A percentile compares a stretch with the other conserved stretches of the same genome.
phyloP scores from a whole-genome alignment of 2,888 invertebrate genomes.

The Chymomyza fuscimana region DNA sequence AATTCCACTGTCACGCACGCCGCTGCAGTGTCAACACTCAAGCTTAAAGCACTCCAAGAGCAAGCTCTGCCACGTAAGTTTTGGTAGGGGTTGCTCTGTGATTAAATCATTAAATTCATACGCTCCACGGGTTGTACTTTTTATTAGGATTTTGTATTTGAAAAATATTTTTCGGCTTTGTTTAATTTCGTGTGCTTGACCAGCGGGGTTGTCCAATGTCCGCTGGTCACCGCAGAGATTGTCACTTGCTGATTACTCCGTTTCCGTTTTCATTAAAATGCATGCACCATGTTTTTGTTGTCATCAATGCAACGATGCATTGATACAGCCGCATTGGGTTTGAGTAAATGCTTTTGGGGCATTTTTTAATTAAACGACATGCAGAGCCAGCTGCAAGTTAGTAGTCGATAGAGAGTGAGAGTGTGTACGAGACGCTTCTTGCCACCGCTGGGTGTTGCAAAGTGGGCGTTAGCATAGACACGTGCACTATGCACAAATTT shows the following conservation, averaged over 20 bases:
- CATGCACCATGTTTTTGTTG: constrained; percentile 41
- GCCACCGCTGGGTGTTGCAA: constrained; percentile 25
- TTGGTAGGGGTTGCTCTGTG: constrained; percentile 34
- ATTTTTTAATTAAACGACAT: constrained; percentile 72
- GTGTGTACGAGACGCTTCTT: neutral
- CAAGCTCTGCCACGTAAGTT: neutral
- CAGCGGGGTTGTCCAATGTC: constrained; percentile 25
- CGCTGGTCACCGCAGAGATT: constrained; percentile 50
- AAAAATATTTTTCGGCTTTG: constrained; percentile 53
- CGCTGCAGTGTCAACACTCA: constrained; percentile 66
- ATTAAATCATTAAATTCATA: constrained; percentile 79
- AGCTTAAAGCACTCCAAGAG: neutral
- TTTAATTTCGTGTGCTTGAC: constrained; percentile 59
- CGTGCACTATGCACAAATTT: constrained; percentile 71
- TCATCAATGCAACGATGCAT: constrained; percentile 43
- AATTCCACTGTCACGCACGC: constrained; percentile 69
- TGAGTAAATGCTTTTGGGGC: constrained; percentile 74
- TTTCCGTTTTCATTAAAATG: constrained; percentile 72
- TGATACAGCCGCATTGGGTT: constrained; percentile 33
- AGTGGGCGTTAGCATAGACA: constrained; percentile 41
- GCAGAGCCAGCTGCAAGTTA: constrained; percentile 39
- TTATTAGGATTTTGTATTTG: neutral
- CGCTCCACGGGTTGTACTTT: constrained; percentile 73
- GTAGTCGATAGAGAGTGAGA: neutral
- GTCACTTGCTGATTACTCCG: constrained; percentile 67